A percentile compares a stretch with the other conserved stretches of the same genome.
These are phyloP conservation scores for Epinotia nisella DNA, from an alignment of 2,888 invertebrate species.

Conservation along the genomic window DNA sequence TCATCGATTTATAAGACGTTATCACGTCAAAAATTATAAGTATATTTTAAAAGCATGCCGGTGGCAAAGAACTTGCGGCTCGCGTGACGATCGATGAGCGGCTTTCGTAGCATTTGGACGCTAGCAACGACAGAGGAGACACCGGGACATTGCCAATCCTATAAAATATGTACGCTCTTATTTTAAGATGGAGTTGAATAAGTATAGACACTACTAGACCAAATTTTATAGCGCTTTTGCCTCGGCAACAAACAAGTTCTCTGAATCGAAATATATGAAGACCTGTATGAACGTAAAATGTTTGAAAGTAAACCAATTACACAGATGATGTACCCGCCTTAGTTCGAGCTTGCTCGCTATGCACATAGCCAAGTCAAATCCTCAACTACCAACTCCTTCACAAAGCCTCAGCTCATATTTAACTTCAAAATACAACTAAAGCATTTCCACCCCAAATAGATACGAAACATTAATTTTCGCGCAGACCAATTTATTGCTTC, in stretches of 20 bases:
- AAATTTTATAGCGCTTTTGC: background rate
- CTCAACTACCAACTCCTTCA: conserved; percentile 21
- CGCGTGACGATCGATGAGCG: no score
- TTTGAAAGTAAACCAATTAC: conserved; percentile 9
- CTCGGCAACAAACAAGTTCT: no score
- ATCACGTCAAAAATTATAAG: no score
- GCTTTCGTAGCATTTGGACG: no score
- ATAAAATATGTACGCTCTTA: no score
- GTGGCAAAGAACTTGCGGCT: no score
- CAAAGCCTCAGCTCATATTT: conserved; percentile 26
- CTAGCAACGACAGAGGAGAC: no score
- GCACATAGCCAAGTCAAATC: conserved; percentile 31
- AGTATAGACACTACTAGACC: no score
- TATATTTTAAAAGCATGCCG: no score
- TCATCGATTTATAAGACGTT: no score
- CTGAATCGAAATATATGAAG: background rate
- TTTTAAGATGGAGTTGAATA: no score
- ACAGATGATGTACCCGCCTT: background rate
- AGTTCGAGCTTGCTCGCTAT: background rate
- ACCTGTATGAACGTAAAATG: background rate
- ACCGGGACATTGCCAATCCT: no score
- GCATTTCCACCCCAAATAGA: conserved; percentile 35
- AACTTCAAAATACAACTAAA: conserved; percentile 32
- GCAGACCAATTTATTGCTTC: conserved; percentile 76
- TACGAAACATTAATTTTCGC: conserved; percentile 54